A percentile compares a stretch with the other conserved stretches of the same genome.
Evolutionary conservation across 2,113 vertebrate species (phyloP).

Genomic region (Tupaia chinensis): DNA sequence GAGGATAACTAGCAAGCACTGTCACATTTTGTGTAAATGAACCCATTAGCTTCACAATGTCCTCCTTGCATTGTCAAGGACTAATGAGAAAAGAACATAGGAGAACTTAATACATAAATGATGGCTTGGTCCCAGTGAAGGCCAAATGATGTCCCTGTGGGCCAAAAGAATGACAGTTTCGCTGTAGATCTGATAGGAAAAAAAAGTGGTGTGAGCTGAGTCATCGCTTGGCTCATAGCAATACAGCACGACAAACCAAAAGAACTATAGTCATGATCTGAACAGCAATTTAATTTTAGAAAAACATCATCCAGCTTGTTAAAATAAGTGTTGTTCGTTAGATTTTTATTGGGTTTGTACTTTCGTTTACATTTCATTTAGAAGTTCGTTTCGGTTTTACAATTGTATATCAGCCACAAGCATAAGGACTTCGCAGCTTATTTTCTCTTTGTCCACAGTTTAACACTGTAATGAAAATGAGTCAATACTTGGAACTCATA

Average conservation of each 20-base stretch:
- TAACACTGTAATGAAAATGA: slow-evolving; percentile 62
- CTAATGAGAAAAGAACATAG: slow-evolving; percentile 79
- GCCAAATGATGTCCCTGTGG: slow-evolving; percentile 78
- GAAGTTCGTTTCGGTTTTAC: slow-evolving; percentile 71
- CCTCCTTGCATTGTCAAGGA: slow-evolving; percentile 73
- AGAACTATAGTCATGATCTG: slow-evolving; percentile 76
- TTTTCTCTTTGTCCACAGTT: slow-evolving; percentile 57
- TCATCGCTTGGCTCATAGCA: slow-evolving; percentile 65
- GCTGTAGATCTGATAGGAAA: slow-evolving; percentile 74
- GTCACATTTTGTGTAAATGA: slow-evolving; percentile 56
- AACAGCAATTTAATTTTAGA: slow-evolving; percentile 79
- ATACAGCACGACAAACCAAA: slow-evolving; percentile 70
- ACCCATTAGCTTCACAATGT: slow-evolving; percentile 71
- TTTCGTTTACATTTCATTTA: slow-evolving; percentile 76
- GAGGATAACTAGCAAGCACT: slow-evolving; percentile 52
- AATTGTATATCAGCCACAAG: slow-evolving; percentile 49
- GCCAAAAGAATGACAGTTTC: slow-evolving; percentile 76
- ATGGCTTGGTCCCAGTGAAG: slow-evolving; percentile 76
- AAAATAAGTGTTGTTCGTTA: slow-evolving; percentile 73
- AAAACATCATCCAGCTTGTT: slow-evolving; percentile 78
- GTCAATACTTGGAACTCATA: slow-evolving; percentile 12
- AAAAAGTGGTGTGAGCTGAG: slow-evolving; percentile 71
- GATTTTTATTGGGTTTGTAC: slow-evolving; percentile 76
- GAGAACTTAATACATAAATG: slow-evolving; percentile 79
- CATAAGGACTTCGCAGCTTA: slow-evolving; percentile 31